These are phyloP conservation scores for Thymallus thymallus DNA, from an alignment of 2,113 vertebrate species.

Conservation along the genomic window DNA sequence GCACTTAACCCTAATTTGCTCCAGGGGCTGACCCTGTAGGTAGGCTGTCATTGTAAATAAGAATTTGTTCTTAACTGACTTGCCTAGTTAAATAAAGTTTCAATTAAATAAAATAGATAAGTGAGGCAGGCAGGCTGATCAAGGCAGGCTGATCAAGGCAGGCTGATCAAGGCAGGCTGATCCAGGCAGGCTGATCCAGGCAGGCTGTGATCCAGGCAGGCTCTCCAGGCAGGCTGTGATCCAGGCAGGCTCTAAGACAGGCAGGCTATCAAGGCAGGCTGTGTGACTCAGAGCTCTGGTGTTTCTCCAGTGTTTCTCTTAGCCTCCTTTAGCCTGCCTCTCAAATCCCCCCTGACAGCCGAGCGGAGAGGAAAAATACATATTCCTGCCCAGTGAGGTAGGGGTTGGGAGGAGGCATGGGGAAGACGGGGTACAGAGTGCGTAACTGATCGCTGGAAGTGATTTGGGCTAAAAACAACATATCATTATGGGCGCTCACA, in stretches of 20 bases:
- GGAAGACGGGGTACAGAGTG: constrained; percentile 66
- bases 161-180: too few relatives aligned
- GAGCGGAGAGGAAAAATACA: constrained; percentile 88
- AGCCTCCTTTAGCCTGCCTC: constrained; percentile 80
- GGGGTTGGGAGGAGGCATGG: constrained; percentile 10
- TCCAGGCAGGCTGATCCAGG: neutral
- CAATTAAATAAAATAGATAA: too few relatives aligned
- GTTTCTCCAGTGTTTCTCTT: constrained; percentile 59
- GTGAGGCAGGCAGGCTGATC: neutral
- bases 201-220: neutral
- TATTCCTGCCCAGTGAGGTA: constrained; percentile 78
- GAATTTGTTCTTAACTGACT: too few relatives aligned
- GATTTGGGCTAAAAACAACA: constrained; percentile 95
- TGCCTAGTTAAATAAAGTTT: too few relatives aligned
- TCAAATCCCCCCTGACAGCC: constrained; percentile 88
- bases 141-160: too few relatives aligned
- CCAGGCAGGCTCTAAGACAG: neutral
- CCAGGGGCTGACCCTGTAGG: too few relatives aligned
- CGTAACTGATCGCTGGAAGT: constrained; percentile 92
- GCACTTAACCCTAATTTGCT: too few relatives aligned
- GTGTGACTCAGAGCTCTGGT: constrained; percentile 44
- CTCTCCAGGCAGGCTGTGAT: neutral
- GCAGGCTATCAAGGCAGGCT: neutral
- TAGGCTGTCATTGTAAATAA: too few relatives aligned
- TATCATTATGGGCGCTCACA: constrained; percentile 87